Base-by-base conservation (phyloP, 2,888 invertebrate species). In the Heteromyza rotundicornis region DNA sequence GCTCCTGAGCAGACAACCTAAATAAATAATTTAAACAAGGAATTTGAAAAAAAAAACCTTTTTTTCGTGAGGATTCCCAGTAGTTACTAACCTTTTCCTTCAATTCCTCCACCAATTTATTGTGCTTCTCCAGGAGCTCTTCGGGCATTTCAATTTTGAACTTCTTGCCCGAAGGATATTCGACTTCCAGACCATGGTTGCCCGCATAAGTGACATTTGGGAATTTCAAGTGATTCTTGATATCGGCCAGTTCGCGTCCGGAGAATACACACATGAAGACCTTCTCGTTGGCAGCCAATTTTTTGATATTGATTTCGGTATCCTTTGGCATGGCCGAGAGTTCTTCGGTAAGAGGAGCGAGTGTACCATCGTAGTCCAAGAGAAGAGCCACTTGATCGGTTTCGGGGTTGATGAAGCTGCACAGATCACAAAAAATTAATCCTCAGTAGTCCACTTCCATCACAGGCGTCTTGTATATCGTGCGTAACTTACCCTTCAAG, bases 91-190 rank as follows among this genome's bases (percentile, higher is more conserved):
- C 87, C 83, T 88, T 87, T 70, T 90, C 90, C 73, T 89, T 90
- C 17, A 92, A 84, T 56, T 87, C 86, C 68, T 87, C 86, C 74
- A 90, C 86, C 55, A 91, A 81, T 67, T 86, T 86, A 51, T 86
- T 87, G 62, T 90, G 89, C 82, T 89, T 90, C 66, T 87, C 88
- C 67, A 89, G 87, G 67, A 88, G 87, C 70, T 90, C 89, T 12
- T 86, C 85, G 1, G 91, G 90, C 89, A 91, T 90, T 35, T 90
- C 90, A 80, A 91, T 90, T 50, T 89, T 88, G 80, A 91, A 92
- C 77, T 88, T 89, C 69, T 89, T 89, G 35, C 90, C 90, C 71
- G 91, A 91, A 1, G 91, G 90, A 80, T 91, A 91, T 44, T 90
- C 81, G 66, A 91, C 91, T 80, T 91, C 91, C 60, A 91, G 82